A percentile compares a stretch with the other conserved stretches of the same genome.
Conservation (phyloP, 2,888 invertebrate species). For the Diarsia rubi region DNA sequence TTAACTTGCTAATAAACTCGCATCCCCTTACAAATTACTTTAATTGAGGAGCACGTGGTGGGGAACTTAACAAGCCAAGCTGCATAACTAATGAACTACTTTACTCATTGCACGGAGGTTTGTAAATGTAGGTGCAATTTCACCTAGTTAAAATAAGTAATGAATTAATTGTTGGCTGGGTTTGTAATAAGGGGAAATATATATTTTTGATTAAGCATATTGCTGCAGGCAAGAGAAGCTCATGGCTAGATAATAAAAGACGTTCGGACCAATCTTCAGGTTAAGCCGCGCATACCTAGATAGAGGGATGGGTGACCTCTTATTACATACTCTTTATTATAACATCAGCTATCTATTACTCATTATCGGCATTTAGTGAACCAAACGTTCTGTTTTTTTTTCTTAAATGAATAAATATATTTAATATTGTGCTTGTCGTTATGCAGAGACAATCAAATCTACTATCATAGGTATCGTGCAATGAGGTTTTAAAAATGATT, state of each 20-base stretch:
- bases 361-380: no score
- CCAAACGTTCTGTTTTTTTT: neutral
- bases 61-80: conserved; percentile 18
- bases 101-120: conserved; percentile 22
- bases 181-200: neutral
- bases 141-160: conserved; percentile 8
- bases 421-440: neutral
- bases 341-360: no score
- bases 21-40: conserved; percentile 32
- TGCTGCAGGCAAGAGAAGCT: neutral
- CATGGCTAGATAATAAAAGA: no score
- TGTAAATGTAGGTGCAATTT: conserved; percentile 20
- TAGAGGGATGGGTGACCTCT: no score
- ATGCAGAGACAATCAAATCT: neutral
- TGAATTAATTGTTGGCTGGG: conserved; percentile 1
- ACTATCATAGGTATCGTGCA: neutral
- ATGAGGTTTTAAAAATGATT: neutral
- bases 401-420: neutral
- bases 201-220: neutral
- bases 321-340: no score
- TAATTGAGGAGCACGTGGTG: conserved; percentile 25
- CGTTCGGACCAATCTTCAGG: no score
- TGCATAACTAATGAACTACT: conserved; percentile 47
- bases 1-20: conserved; percentile 21
- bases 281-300: no score